Evolutionary conservation across 2,888 invertebrate genomes (phyloP).

Genomic region (Notocelia uddmanniana): DNA sequence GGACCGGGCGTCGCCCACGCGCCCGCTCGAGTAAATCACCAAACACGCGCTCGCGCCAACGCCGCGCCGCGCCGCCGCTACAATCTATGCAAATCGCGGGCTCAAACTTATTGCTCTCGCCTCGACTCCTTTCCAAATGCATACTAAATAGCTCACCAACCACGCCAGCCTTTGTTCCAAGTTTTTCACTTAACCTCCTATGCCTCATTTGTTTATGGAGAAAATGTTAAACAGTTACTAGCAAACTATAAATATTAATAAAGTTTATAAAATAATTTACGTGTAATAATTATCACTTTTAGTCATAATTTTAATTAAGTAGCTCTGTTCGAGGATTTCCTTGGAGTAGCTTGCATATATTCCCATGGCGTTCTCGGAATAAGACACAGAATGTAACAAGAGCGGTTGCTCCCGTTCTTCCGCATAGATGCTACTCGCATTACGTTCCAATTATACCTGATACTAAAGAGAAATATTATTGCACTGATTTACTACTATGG

Average conservation of each 20-base stretch:
- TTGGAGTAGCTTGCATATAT: conserved; percentile 52
- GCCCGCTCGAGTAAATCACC: conserved; percentile 72
- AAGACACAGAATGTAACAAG: conserved; percentile 82
- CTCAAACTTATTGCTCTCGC: conserved; percentile 85
- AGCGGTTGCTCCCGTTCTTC: conserved; percentile 78
- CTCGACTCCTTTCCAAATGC: conserved; percentile 84
- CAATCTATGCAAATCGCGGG: conserved; percentile 84
- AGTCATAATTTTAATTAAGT: conserved; percentile 16
- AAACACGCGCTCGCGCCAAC: conserved; percentile 61
- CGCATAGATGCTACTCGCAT: conserved; percentile 81
- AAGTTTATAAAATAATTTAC: neutral
- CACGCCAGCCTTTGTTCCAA: conserved; percentile 66
- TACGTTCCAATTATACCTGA: conserved; percentile 83
- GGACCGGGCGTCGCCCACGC: conserved; percentile 57
- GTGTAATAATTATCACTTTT: neutral
- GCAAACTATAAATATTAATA: conserved; percentile 13
- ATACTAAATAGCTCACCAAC: conserved; percentile 79
- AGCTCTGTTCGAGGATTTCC: conserved; percentile 5
- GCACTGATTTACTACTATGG: conserved; percentile 70
- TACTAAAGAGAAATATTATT: conserved; percentile 78
- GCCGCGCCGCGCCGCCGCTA: conserved; percentile 55
- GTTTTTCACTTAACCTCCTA: conserved; percentile 67
- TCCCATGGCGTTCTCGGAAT: conserved; percentile 83
- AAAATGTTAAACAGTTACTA: conserved; percentile 47
- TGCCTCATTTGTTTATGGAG: conserved; percentile 61